phyloP scores from a whole-genome alignment of 2,888 invertebrate species.

The Nomada fabriciana region DNA sequence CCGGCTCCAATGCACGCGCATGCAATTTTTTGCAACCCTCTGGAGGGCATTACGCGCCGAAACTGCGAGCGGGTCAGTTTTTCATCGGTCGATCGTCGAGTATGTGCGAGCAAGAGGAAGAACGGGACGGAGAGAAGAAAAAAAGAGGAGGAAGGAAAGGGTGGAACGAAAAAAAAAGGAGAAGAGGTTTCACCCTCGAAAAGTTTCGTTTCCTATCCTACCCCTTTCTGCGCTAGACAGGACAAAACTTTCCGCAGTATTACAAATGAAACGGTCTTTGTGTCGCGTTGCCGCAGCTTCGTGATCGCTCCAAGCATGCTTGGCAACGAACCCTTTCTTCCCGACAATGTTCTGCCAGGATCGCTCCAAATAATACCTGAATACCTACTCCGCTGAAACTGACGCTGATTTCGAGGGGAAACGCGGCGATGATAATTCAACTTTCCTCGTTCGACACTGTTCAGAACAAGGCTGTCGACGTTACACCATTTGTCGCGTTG shows the following conservation, averaged over 20 bases:
- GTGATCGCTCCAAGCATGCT: slow-evolving; percentile 62
- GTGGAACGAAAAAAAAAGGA: neutral
- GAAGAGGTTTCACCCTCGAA: slow-evolving; percentile 34
- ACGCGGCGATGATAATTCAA: neutral
- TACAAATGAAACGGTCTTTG: slow-evolving; percentile 59
- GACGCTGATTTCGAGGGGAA: slow-evolving; percentile 28
- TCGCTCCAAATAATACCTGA: slow-evolving; percentile 37
- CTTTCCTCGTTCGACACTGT: neutral
- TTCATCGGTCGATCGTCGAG: slow-evolving; percentile 48
- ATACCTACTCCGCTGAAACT: slow-evolving; percentile 22
- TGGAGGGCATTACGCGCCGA: slow-evolving; percentile 44
- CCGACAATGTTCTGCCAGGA: slow-evolving; percentile 40
- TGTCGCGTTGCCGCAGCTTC: slow-evolving; percentile 55
- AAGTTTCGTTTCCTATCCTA: slow-evolving; percentile 15
- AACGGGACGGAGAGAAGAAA: neutral
- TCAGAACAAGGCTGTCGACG: neutral
- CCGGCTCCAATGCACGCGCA: slow-evolving; percentile 36
- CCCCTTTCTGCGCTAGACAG: slow-evolving; percentile 43
- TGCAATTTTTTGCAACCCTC: slow-evolving; percentile 41
- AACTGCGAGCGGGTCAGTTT: slow-evolving; percentile 68
- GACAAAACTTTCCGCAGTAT: slow-evolving; percentile 58
- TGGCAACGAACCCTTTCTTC: slow-evolving; percentile 57
- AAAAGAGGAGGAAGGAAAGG: slow-evolving; percentile 7
- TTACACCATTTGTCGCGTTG: too few relatives aligned
- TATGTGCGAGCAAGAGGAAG: too few relatives aligned